Evolutionary conservation across 2,888 invertebrate species (phyloP).

Genomic region (Ommatoiulus sabulosus): DNA sequence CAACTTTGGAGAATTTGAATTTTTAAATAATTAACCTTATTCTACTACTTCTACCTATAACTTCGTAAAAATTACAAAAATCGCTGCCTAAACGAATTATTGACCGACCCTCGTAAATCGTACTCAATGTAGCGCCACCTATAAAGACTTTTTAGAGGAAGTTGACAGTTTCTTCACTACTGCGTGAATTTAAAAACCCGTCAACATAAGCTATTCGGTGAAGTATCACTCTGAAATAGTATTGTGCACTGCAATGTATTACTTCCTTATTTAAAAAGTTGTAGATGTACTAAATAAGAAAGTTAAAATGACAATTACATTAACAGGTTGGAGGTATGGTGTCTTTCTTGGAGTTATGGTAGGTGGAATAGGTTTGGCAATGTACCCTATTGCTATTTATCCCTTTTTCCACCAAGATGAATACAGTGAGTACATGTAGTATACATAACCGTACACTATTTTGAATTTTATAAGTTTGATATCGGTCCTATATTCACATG

Average conservation of each 20-base stretch:
- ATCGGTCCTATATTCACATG: neutral
- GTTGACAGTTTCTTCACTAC: neutral
- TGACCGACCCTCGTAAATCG: neutral
- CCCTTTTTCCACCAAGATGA: constrained; percentile 76
- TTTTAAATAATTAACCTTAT: neutral
- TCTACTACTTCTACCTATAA: neutral
- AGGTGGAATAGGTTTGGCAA: constrained; percentile 71
- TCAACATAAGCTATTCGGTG: neutral
- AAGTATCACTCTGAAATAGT: no score
- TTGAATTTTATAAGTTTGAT: no score
- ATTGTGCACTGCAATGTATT: no score
- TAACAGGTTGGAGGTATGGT: constrained; percentile 71
- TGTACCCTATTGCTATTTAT: constrained; percentile 74
- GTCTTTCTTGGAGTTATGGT: constrained; percentile 72
- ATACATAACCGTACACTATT: neutral
- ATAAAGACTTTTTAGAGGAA: neutral
- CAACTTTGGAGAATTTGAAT: neutral
- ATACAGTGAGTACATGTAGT: constrained; percentile 73
- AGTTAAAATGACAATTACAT: constrained; percentile 47
- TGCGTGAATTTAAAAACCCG: neutral
- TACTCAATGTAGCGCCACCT: neutral
- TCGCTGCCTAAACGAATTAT: neutral
- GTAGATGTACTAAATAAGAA: neutral
- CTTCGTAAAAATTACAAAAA: neutral
- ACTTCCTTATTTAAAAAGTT: no score